Conservation (phyloP, 1,140 invertebrate species). For the Sinonovacula constricta region DNA sequence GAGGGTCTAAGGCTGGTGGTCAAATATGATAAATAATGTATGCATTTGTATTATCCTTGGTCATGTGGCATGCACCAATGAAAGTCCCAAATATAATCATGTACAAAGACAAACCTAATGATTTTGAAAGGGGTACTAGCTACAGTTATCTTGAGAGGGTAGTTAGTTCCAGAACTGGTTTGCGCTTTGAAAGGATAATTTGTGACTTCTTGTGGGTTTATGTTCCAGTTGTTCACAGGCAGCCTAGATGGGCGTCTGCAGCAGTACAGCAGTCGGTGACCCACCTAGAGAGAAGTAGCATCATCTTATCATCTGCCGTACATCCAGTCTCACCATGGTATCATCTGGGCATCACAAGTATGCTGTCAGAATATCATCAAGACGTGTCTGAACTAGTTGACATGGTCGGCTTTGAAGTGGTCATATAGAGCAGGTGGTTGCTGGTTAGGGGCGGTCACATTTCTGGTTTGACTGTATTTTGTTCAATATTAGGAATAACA, state of each 20-base stretch:
- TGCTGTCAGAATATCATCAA: too few relatives aligned
- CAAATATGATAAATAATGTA: background rate
- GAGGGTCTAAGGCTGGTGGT: too few relatives aligned
- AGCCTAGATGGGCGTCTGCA: conserved; percentile 50
- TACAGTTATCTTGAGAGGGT: background rate
- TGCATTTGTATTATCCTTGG: background rate
- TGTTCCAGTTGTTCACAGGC: conserved; percentile 51
- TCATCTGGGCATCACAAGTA: too few relatives aligned
- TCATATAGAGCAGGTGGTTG: too few relatives aligned
- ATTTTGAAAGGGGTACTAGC: background rate
- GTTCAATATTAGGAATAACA: too few relatives aligned
- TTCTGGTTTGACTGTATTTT: too few relatives aligned
- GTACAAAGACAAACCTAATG: background rate
- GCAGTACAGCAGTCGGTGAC: conserved; percentile 43
- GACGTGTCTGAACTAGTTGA: too few relatives aligned
- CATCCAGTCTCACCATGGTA: too few relatives aligned
- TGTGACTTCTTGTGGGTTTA: background rate
- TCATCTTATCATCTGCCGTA: too few relatives aligned
- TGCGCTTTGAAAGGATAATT: background rate
- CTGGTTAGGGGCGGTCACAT: too few relatives aligned
- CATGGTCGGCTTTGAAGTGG: too few relatives aligned
- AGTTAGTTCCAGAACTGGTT: background rate
- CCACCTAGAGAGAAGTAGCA: too few relatives aligned
- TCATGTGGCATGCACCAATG: background rate
- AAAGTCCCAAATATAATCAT: background rate